phyloP scores from a whole-genome alignment of 2,888 invertebrate genomes.

The Bugula neritina region DNA sequence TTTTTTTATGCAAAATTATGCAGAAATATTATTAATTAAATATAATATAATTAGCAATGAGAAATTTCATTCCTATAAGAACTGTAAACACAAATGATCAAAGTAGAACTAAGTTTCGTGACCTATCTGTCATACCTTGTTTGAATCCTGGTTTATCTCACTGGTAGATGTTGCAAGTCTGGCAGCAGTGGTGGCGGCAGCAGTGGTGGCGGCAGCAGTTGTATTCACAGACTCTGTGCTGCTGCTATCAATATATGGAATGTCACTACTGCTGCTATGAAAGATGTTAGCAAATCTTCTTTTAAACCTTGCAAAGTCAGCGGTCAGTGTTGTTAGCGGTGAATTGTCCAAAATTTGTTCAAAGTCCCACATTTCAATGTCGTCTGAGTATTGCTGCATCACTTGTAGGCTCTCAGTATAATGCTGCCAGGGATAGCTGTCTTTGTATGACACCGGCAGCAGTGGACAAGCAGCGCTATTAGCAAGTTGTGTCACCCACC shows the following conservation, averaged over 20 bases:
- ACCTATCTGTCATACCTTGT: too few relatives aligned
- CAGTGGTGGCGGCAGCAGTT: background rate
- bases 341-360: slow-evolving; percentile 13
- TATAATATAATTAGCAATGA: too few relatives aligned
- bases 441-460: too few relatives aligned
- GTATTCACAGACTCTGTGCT: background rate
- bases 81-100: too few relatives aligned
- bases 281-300: slow-evolving; percentile 10
- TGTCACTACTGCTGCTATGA: background rate
- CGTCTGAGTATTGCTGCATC: slow-evolving; percentile 15
- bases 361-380: slow-evolving; percentile 26
- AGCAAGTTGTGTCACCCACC: too few relatives aligned
- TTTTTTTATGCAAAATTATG: too few relatives aligned
- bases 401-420: background rate
- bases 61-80: too few relatives aligned
- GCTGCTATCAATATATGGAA: slow-evolving; percentile 1
- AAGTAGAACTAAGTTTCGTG: too few relatives aligned
- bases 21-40: too few relatives aligned
- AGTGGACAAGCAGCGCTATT: too few relatives aligned
- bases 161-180: background rate
- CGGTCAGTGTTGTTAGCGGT: slow-evolving; percentile 9
- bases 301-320: slow-evolving; percentile 23
- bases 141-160: background rate
- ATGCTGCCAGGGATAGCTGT: too few relatives aligned
- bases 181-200: background rate